Conservation (phyloP, 2,888 invertebrate species). For the Polyommatus icarus region DNA sequence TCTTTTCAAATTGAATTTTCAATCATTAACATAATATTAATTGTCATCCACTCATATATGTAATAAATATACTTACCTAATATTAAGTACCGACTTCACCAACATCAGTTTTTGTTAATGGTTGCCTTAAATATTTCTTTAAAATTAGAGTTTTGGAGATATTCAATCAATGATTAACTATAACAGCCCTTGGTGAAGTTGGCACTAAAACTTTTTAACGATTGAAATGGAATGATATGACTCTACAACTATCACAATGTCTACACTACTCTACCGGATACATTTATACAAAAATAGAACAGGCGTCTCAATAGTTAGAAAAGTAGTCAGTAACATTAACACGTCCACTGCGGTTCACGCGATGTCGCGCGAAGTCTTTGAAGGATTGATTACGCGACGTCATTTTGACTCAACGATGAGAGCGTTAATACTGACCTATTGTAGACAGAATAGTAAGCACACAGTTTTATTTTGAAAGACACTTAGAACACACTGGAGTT, state of each 20-base stretch:
- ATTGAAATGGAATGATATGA: background rate
- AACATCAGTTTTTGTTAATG: background rate
- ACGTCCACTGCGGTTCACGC: background rate
- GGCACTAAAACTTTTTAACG: background rate
- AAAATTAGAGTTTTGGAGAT: no score
- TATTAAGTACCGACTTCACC: background rate
- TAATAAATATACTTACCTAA: background rate
- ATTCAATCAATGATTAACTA: no score
- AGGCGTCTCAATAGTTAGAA: background rate
- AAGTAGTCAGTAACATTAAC: background rate
- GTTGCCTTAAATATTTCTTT: no score
- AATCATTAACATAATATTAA: background rate
- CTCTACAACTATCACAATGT: background rate
- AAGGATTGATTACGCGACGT: background rate
- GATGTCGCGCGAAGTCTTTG: background rate
- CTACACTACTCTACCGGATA: background rate
- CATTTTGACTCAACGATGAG: background rate
- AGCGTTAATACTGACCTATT: background rate
- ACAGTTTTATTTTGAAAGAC: background rate
- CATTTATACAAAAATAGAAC: slow-evolving; percentile 16
- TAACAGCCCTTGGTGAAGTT: no score
- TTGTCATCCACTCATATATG: background rate
- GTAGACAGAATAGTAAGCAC: background rate
- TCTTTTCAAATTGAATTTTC: background rate
- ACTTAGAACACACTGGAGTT: background rate